phyloP scores from a whole-genome alignment of 1,140 invertebrate species.

The Batillaria attramentaria region DNA sequence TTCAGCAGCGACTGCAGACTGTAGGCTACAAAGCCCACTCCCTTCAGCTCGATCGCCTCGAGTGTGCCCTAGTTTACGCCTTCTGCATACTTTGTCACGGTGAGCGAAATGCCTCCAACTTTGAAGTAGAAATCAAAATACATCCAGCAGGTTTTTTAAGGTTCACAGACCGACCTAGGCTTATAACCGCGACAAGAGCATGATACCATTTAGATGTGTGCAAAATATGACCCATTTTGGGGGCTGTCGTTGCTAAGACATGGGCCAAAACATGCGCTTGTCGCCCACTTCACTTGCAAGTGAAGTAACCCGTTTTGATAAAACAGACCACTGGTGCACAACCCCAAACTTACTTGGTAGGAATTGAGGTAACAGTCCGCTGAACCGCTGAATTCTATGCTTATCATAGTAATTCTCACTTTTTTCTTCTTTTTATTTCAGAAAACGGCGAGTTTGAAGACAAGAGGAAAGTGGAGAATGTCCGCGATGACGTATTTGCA shows the following conservation, averaged over 20 bases:
- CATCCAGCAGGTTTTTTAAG: too few species aligned
- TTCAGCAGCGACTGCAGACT: neutral
- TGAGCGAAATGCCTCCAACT: too few species aligned
- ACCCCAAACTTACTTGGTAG: too few species aligned
- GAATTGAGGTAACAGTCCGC: neutral
- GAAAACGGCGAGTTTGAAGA: constrained; percentile 7
- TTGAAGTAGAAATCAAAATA: too few species aligned
- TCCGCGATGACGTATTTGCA: neutral
- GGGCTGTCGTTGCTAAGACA: too few species aligned
- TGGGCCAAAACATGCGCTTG: neutral
- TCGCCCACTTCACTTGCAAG: neutral
- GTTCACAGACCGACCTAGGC: too few species aligned
- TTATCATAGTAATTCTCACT: neutral
- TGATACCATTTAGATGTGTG: too few species aligned
- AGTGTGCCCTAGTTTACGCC: neutral
- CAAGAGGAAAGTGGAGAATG: neutral
- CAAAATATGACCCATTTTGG: too few species aligned
- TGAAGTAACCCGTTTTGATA: too few species aligned
- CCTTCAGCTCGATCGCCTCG: neutral
- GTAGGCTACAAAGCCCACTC: neutral
- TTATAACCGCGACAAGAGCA: too few species aligned
- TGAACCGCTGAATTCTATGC: neutral
- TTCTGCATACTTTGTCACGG: neutral
- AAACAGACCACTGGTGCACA: too few species aligned
- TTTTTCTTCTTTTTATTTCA: neutral